A percentile compares a stretch with the other conserved stretches of the same genome.
Evolutionary conservation across 2,113 vertebrate genomes (phyloP).

Genomic region (Macaca nemestrina): DNA sequence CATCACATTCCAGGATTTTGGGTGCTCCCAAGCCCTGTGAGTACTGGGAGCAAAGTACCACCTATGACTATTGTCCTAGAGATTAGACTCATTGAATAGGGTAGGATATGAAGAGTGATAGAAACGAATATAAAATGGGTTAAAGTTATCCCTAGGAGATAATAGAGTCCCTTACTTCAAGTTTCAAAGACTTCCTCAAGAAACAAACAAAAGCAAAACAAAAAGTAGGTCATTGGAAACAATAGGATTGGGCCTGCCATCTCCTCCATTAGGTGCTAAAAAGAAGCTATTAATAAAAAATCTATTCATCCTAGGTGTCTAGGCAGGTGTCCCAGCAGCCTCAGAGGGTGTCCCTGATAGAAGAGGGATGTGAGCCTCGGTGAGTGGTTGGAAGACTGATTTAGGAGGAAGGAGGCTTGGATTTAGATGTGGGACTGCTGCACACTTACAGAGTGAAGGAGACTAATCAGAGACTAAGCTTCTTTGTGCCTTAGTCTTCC

Average conservation of each 20-base stretch:
- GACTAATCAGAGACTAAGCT: neutral
- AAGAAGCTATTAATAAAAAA: neutral
- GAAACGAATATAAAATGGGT: neutral
- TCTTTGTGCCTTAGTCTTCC: neutral
- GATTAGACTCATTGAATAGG: neutral
- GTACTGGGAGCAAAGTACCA: neutral
- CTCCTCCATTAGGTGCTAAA: neutral
- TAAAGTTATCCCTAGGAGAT: neutral
- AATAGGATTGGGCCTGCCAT: neutral
- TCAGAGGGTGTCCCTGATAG: neutral
- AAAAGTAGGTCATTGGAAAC: neutral
- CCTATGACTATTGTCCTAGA: neutral
- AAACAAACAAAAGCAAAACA: neutral
- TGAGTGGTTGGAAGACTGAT: neutral
- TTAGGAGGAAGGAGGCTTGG: neutral
- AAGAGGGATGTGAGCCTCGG: neutral
- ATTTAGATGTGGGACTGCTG: neutral
- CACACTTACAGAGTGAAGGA: neutral
- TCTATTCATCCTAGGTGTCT: neutral
- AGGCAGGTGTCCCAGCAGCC: neutral
- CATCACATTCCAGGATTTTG: neutral
- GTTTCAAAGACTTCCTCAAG: neutral
- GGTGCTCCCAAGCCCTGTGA: neutral
- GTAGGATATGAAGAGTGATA: neutral
- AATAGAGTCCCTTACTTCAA: neutral